Evolutionary conservation across 2,888 invertebrate species (phyloP), one percentile per base, ranked within the genome.

Genomic region (Drosophila pegasa): DNA sequence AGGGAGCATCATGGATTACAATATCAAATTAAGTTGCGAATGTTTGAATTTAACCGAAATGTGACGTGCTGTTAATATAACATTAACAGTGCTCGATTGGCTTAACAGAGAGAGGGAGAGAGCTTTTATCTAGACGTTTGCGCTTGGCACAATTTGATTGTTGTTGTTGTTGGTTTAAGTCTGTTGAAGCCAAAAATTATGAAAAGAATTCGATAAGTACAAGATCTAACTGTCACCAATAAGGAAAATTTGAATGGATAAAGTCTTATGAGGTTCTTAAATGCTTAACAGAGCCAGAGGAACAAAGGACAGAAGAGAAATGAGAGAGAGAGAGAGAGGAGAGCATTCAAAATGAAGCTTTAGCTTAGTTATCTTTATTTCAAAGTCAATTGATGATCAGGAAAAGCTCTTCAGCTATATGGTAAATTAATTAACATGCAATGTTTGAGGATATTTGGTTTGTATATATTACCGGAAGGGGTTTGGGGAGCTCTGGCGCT

Each of bases 381-480:
- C 20, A 27, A 27, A 9, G 0, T 54, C n/a, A 33, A 18, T 45
- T 45, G 9, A 29, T 51, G 27, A 41, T 41, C 47, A 29, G 25
- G n/a, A n/a, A 18, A 20, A 33, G 45, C 27, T 54, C 14, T 47
- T 40, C 9, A 33, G 63, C 37, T n/a, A 20, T 43, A 48, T 10
- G 14, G 31, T 20, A 41, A 56, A 41, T 63, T 40, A 57, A 16
- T 37, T 25, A 29, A 47, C 12, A 18, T 54, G 27, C 31, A 27
- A 31, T 35, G n/a, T 35, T 59, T 18, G 38, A 56, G 31, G 14
- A 35, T 47, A 33, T 60, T 61, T 55, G 22, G n/a, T n/a, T 68
- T 62, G 33, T 52, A 66, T 52, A 81, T 74, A 87, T 87, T 87
- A 80, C 80, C 80, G 57, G 62, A 66, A 29, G 55, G 79, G 79